Conservation (phyloP, 2,797 vertebrate genomes). For the Silurus aristotelis region DNA sequence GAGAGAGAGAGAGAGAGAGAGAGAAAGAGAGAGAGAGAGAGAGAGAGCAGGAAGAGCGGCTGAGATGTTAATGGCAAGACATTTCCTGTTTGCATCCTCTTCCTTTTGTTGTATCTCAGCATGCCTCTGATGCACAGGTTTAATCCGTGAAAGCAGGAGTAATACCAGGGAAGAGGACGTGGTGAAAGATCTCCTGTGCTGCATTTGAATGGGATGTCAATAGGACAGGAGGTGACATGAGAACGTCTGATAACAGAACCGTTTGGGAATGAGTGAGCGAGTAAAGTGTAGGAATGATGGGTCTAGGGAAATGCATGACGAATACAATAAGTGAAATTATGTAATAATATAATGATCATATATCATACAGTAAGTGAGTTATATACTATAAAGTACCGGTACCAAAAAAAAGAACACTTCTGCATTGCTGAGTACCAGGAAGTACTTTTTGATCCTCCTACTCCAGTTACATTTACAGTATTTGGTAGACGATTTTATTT, state of each 20-base stretch:
- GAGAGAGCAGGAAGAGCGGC: not conserved
- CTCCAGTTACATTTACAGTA: too few species aligned
- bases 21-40: too few species aligned
- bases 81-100: not conserved
- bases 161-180: not conserved
- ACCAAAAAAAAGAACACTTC: too few species aligned
- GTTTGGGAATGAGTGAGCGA: not conserved
- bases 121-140: not conserved
- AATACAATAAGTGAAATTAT: too few species aligned
- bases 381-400: too few species aligned
- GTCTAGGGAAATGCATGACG: too few species aligned
- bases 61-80: not conserved
- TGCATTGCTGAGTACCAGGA: too few species aligned
- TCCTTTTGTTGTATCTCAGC: not conserved
- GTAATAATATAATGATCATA: too few species aligned
- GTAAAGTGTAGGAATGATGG: not conserved
- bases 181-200: not conserved
- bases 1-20: too few species aligned
- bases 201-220: not conserved
- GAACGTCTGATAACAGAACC: not conserved
- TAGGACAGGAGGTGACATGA: not conserved
- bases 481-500: too few species aligned
- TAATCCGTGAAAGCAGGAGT: not conserved
- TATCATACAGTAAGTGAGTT: too few species aligned
- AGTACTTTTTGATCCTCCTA: too few species aligned